These are phyloP conservation scores for Megalopta genalis DNA, from an alignment of 1,140 invertebrate species.

Conservation along the genomic window DNA sequence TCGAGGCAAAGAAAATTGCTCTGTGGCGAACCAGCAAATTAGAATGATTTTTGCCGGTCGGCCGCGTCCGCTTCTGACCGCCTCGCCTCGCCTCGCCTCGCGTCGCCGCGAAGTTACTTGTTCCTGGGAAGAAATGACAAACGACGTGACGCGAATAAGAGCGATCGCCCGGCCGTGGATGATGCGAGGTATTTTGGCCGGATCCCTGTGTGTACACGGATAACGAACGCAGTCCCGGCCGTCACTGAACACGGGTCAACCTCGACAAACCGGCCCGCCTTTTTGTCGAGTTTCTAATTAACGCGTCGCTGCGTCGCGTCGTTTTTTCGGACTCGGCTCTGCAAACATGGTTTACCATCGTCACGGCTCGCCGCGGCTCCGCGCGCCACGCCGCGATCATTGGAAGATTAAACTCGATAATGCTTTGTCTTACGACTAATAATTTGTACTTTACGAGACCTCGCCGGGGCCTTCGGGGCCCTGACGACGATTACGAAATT, in stretches of 20 bases:
- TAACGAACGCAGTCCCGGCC: slow-evolving; percentile 11
- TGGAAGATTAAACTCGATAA: slow-evolving; percentile 44
- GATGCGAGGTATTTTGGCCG: slow-evolving; percentile 54
- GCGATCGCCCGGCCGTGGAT: slow-evolving; percentile 45
- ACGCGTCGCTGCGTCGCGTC: slow-evolving; percentile 32
- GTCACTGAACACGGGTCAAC: slow-evolving; percentile 18
- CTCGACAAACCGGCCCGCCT: slow-evolving; percentile 37
- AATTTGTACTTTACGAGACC: slow-evolving; percentile 20
- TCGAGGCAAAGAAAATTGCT: slow-evolving; percentile 46
- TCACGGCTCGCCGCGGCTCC: not conserved
- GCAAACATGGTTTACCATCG: slow-evolving; percentile 26
- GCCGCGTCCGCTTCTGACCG: slow-evolving; percentile 22
- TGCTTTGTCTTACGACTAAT: slow-evolving; percentile 38
- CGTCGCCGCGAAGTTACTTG: slow-evolving; percentile 23
- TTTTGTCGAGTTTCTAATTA: slow-evolving; percentile 59
- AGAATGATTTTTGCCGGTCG: slow-evolving; percentile 38
- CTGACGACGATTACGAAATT: not conserved
- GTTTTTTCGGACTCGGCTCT: slow-evolving; percentile 13
- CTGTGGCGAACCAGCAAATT: slow-evolving; percentile 35
- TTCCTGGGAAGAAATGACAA: slow-evolving; percentile 58
- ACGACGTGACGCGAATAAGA: slow-evolving; percentile 60
- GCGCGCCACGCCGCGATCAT: too few relatives aligned
- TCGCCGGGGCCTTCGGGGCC: slow-evolving; percentile 1
- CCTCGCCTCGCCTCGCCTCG: slow-evolving; percentile 1
- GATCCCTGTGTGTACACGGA: slow-evolving; percentile 35